phyloP scores from a whole-genome alignment of 2,888 invertebrate genomes.

The Oasisia sp. region DNA sequence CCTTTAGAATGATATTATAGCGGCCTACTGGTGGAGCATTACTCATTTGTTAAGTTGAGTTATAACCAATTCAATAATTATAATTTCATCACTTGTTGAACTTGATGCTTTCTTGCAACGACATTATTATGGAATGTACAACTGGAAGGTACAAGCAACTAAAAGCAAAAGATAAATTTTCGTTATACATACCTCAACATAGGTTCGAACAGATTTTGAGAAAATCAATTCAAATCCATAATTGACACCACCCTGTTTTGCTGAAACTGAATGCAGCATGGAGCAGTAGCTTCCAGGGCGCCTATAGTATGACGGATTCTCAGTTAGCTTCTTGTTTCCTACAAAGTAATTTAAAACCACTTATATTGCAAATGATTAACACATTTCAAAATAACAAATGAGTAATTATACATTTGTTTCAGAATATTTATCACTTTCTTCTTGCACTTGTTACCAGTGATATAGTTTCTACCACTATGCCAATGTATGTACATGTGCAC shows the following conservation, averaged over 20 bases:
- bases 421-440: too few species aligned
- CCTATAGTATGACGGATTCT: slow-evolving; percentile 64
- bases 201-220: slow-evolving; percentile 62
- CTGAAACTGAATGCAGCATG: slow-evolving; percentile 49
- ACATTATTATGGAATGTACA: not conserved
- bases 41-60: not conserved
- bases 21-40: not conserved
- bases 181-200: slow-evolving; percentile 64
- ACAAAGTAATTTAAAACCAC: not conserved
- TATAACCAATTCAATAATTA: not conserved
- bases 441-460: too few species aligned
- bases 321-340: not conserved
- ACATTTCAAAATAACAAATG: not conserved
- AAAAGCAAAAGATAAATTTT: not conserved
- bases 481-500: too few species aligned
- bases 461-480: too few species aligned
- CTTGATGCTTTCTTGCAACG: not conserved
- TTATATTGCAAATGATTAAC: not conserved
- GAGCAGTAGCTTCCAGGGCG: slow-evolving; percentile 65
- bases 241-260: slow-evolving; percentile 44
- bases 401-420: not conserved
- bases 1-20: not conserved
- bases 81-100: not conserved
- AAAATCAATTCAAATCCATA: slow-evolving; percentile 58
- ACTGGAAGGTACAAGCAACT: not conserved